Percentiles rank a stretch among this genome's conserved stretches.
Evolutionary conservation across 2,797 vertebrate species (phyloP).

Genomic region (Rhynchotus rufescens): DNA sequence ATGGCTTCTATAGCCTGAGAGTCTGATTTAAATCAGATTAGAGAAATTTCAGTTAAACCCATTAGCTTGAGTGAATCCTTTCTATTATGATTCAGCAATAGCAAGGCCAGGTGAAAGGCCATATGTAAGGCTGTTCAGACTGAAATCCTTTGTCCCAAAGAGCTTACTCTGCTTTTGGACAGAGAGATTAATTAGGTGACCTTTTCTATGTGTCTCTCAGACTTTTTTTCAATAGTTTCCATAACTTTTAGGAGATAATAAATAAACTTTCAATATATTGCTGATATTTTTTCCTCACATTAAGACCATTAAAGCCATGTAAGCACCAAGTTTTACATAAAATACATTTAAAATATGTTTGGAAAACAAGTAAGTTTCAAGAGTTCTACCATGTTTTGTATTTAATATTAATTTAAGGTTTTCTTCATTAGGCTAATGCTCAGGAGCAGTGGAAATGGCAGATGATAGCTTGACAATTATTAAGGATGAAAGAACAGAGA

Average conservation of each 20-base stretch:
- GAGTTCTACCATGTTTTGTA: background rate
- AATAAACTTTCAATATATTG: background rate
- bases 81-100: background rate
- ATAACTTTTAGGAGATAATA: background rate
- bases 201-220: background rate
- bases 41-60: background rate
- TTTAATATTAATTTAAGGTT: accelerated
- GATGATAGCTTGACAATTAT: background rate
- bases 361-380: background rate
- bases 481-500: background rate
- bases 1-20: background rate
- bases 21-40: background rate
- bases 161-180: background rate
- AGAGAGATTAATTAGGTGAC: background rate
- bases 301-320: background rate
- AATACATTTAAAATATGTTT: background rate
- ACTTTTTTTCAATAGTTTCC: background rate
- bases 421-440: background rate
- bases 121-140: background rate
- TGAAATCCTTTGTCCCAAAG: background rate
- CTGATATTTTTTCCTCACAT: accelerated
- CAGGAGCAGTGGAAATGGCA: background rate
- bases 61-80: background rate
- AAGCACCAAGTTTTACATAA: background rate
- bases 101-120: background rate